Conservation (phyloP, 37 sponge, comb jelly and placozoan species). For the Axinella damicornis region DNA sequence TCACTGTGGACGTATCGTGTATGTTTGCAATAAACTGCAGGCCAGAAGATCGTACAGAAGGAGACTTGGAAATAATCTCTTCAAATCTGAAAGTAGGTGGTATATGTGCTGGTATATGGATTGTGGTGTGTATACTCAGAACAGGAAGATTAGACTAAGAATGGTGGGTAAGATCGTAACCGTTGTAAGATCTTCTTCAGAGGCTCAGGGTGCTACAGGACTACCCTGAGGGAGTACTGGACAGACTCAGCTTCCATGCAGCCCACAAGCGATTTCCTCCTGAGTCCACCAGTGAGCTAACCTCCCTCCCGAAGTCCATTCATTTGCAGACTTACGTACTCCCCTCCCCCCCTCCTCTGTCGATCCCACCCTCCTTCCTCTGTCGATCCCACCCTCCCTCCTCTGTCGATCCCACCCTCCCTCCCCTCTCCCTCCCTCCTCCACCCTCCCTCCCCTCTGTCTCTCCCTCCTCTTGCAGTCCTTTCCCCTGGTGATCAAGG, state of each 20-base stretch:
- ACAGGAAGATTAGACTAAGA: too few relatives aligned
- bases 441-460: too few relatives aligned
- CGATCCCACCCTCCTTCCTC: too few relatives aligned
- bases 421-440: too few relatives aligned
- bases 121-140: not conserved
- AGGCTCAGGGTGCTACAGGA: conserved; percentile 6
- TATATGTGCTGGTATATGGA: not conserved
- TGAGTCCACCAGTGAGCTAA: not conserved
- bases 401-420: too few relatives aligned
- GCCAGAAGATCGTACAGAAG: not conserved
- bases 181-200: not conserved
- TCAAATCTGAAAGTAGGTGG: conserved; percentile 2
- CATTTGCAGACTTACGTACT: too few relatives aligned
- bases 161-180: not conserved
- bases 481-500: not conserved
- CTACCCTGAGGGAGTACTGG: not conserved
- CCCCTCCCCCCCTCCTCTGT: too few relatives aligned
- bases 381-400: too few relatives aligned
- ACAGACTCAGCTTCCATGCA: not conserved
- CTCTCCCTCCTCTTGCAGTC: too few relatives aligned
- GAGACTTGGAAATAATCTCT: conserved; percentile 3
- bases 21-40: too few relatives aligned
- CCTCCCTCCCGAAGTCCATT: not conserved
- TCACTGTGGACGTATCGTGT: too few relatives aligned
- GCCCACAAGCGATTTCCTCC: not conserved